These are phyloP conservation scores for Cepaea nemoralis DNA, from an alignment of 1,140 invertebrate species.

Conservation along the genomic window DNA sequence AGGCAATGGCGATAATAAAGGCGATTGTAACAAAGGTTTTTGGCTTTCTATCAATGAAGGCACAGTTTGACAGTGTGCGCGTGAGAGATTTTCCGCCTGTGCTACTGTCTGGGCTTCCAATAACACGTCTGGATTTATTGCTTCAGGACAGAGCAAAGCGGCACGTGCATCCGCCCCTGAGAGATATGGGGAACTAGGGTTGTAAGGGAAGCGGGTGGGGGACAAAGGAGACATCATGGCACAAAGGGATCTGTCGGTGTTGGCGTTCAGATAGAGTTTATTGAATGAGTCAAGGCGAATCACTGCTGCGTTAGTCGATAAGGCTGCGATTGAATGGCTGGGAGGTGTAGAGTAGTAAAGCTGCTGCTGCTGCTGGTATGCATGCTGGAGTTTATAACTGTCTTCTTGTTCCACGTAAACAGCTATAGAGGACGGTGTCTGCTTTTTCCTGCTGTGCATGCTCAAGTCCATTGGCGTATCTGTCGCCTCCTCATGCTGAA, in stretches of 20 bases:
- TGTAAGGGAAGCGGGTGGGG: neutral
- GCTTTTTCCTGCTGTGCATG: neutral
- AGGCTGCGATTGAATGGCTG: neutral
- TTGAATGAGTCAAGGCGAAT: neutral
- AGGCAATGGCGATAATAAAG: neutral
- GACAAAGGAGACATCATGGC: neutral
- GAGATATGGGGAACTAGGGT: neutral
- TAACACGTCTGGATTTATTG: neutral
- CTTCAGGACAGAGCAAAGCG: neutral
- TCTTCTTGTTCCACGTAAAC: neutral
- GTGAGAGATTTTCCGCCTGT: neutral
- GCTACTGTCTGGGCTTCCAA: neutral
- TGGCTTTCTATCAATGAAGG: neutral
- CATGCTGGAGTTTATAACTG: neutral
- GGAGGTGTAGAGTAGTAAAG: neutral
- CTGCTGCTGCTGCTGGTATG: neutral
- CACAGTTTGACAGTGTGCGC: neutral
- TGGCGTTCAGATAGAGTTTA: neutral
- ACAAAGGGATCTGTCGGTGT: neutral
- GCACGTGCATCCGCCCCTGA: neutral
- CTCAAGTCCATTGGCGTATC: constrained; percentile 37
- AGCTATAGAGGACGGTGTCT: neutral
- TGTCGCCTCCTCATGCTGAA: too few relatives aligned
- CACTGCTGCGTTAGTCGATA: neutral
- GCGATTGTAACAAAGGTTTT: too few relatives aligned